Base-by-base conservation (phyloP, 2,113 vertebrate species). In the Microtus pennsylvanicus region DNA sequence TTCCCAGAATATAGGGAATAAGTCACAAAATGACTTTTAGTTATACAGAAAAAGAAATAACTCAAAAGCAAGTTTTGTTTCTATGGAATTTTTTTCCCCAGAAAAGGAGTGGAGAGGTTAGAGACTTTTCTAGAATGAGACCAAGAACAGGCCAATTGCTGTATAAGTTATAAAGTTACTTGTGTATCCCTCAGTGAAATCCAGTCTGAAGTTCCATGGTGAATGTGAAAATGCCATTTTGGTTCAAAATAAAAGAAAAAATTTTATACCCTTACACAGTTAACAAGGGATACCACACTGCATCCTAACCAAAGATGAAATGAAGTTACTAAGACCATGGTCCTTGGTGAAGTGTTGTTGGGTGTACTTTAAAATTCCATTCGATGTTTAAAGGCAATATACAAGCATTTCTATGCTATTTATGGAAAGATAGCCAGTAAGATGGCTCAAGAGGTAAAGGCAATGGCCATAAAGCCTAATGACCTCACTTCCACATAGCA, bases 201-300 rank as follows among this genome's bases (percentile, higher is more conserved):
- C 42, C 35, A 70, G 75, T 65, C 1, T n/a, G 67, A 5, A 52
- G 61, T 87, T 30, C 82, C 63, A 50, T 67, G 21, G 10, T 61
- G 77, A 91, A 52, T 82, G 42, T 21, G 86, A 89, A 12, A 16
- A n/a, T 78, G 52, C 45, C 13, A 38, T 50, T 94, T 78, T 92
- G 85, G 76, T 65, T 97, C 50, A 67, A n/a, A 92, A 87, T 28
- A 95, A 94, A 93, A 74, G 26, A 61, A 12, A 69, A 58, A 38
- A 5, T 21, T 19, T 47, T 72, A 89, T 13, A 61, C 87, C n/a
- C 72, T 14, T 55, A 42, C n/a, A 82, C 22, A 47, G n/a, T 61
- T 55, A 55, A 7, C 76, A 63, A 90, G 47, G 21, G 17, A 81
- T 76, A 50, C 81, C 13, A 14, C 24, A 65, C 30, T 87, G 61